Percentiles rank a stretch among this genome's conserved stretches.
Evolutionary conservation across 2,888 invertebrate genomes (phyloP).

Genomic region (Amaurobius ferox): DNA sequence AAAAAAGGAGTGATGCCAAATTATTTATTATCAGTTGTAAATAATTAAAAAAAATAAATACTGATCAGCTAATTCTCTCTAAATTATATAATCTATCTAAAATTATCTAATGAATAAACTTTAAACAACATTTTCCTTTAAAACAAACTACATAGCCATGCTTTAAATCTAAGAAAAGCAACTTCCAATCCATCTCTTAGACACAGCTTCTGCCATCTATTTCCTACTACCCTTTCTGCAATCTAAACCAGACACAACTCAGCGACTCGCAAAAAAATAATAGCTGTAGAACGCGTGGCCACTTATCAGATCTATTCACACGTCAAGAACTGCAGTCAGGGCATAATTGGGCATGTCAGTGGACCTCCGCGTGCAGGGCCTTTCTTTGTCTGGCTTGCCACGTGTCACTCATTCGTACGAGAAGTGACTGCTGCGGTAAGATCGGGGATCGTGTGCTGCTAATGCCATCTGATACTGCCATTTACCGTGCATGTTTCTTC

Average conservation of each 20-base stretch:
- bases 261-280: neutral
- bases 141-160: too few relatives aligned
- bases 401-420: constrained; percentile 26
- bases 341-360: constrained; percentile 63
- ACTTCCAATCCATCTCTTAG: neutral
- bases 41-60: too few relatives aligned
- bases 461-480: neutral
- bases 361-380: neutral
- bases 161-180: too few relatives aligned
- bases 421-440: constrained; percentile 24
- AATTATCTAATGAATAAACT: too few relatives aligned
- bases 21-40: too few relatives aligned
- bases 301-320: constrained; percentile 46
- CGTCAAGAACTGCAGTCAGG: constrained; percentile 29
- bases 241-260: neutral
- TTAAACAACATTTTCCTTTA: too few relatives aligned
- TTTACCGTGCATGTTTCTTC: neutral
- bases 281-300: neutral
- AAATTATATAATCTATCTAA: too few relatives aligned
- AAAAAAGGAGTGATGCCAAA: too few relatives aligned
- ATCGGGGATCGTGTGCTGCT: neutral
- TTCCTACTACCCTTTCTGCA: neutral
- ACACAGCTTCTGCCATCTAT: constrained; percentile 2
- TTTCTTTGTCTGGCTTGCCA: constrained; percentile 15
- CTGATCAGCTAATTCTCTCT: too few relatives aligned